Conservation (phyloP, 2,888 invertebrate species). For the Neoascia interrupta region DNA sequence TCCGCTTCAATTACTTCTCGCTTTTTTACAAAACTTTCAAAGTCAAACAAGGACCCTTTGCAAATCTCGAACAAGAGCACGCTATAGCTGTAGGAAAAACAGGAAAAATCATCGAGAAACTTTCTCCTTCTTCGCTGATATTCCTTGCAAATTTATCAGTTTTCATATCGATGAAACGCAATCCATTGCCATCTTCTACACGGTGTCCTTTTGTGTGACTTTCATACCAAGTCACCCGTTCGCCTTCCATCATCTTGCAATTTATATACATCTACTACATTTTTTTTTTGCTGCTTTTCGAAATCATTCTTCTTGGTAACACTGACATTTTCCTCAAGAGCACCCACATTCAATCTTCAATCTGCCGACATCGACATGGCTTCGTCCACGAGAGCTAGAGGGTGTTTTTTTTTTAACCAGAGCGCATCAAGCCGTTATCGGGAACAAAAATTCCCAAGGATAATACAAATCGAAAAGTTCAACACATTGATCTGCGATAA, state of each 20-base stretch:
- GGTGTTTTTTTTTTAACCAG: neutral
- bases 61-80: slow-evolving; percentile 4
- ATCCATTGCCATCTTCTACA: slow-evolving; percentile 36
- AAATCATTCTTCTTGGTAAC: slow-evolving; percentile 36
- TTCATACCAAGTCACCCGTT: slow-evolving; percentile 35
- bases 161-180: slow-evolving; percentile 62
- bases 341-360: slow-evolving; percentile 33
- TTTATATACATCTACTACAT: no score
- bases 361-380: slow-evolving; percentile 11
- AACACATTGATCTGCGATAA: slow-evolving; percentile 67
- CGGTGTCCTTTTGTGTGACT: slow-evolving; percentile 45
- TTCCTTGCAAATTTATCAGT: slow-evolving; percentile 45
- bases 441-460: slow-evolving; percentile 47
- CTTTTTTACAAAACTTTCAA: slow-evolving; percentile 44
- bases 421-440: slow-evolving; percentile 7
- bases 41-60: slow-evolving; percentile 58
- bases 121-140: slow-evolving; percentile 32
- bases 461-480: slow-evolving; percentile 66
- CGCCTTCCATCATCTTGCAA: slow-evolving; percentile 36
- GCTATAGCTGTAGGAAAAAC: neutral
- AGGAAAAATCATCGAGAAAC: slow-evolving; percentile 33
- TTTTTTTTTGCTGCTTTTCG: slow-evolving; percentile 11
- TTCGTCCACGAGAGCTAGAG: neutral
- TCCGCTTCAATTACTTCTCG: slow-evolving; percentile 62
- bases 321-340: slow-evolving; percentile 21